These are phyloP conservation scores for Hippolais icterina DNA, from an alignment of 2,113 vertebrate species.

Conservation along the genomic window DNA sequence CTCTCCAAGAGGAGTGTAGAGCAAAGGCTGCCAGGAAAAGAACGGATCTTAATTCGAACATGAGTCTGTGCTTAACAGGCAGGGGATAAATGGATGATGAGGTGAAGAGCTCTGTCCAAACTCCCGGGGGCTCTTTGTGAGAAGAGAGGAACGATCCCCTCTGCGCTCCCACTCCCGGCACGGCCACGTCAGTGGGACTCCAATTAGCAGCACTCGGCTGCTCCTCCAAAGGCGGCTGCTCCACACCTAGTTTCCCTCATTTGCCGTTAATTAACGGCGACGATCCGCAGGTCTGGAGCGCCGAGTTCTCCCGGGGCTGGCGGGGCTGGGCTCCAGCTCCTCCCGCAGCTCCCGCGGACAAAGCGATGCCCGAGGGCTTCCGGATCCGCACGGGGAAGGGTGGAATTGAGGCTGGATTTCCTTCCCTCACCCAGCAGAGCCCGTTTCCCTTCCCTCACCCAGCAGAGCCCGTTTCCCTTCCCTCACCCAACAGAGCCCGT, in stretches of 20 bases:
- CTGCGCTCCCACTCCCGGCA: background rate
- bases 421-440: background rate
- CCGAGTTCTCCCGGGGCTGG: background rate
- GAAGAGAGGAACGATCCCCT: background rate
- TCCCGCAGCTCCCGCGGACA: background rate
- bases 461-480: too few relatives aligned
- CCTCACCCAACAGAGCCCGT: background rate
- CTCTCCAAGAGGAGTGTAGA: background rate
- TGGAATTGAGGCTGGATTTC: background rate
- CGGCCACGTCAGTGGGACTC: accelerated
- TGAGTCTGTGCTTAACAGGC: background rate
- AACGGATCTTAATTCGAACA: background rate
- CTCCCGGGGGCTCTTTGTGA: background rate
- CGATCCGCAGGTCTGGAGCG: background rate
- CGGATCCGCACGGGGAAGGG: background rate
- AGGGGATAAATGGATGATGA: background rate
- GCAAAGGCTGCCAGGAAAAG: background rate
- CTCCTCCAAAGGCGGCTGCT: background rate
- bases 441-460: background rate
- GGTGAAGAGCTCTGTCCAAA: background rate
- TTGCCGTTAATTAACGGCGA: background rate
- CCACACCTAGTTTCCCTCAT: background rate
- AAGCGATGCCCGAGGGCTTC: background rate
- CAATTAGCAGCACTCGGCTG: accelerated
- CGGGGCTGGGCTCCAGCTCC: background rate